Evolutionary conservation across 2,797 vertebrate genomes (phyloP).

Genomic region (Anas georgica): DNA sequence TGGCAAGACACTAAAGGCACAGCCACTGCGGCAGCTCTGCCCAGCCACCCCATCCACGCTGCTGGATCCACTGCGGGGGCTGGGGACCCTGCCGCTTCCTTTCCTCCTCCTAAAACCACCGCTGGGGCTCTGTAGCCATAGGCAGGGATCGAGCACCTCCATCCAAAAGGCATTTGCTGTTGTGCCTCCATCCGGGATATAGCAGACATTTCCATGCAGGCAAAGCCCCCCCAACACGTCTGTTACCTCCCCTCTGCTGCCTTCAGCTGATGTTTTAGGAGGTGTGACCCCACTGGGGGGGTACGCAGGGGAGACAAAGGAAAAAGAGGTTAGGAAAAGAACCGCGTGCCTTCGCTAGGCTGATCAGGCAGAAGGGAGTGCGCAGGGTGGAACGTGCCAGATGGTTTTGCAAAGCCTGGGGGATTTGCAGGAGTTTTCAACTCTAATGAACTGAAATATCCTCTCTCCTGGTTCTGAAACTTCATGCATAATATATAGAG

Average conservation of each 20-base stretch:
- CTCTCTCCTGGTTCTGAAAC: slow-evolving; percentile 56
- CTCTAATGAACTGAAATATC: slow-evolving; percentile 70
- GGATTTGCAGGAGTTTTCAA: slow-evolving; percentile 69
- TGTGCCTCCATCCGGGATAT: background rate
- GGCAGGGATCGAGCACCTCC: background rate
- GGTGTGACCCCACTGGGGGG: background rate
- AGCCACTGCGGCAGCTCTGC: background rate
- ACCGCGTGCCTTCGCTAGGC: background rate
- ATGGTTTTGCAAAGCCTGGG: slow-evolving; percentile 63
- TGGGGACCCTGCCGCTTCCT: background rate
- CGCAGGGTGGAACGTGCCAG: slow-evolving; percentile 33
- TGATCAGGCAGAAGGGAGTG: slow-evolving; percentile 33
- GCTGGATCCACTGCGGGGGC: background rate
- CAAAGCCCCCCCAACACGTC: background rate
- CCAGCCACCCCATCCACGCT: background rate
- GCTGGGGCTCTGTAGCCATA: fast-evolving
- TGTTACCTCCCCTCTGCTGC: background rate
- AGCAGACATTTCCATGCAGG: background rate
- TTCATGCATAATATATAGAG: slow-evolving; percentile 65
- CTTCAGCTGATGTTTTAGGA: background rate
- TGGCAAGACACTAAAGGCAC: background rate
- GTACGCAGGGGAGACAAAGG: background rate
- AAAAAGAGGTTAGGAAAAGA: background rate
- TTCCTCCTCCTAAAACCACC: background rate
- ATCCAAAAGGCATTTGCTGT: background rate